Evolutionary conservation across 1,140 invertebrate genomes (phyloP), one percentile per base, ranked within the genome.

Genomic region (Cydia splendana): DNA sequence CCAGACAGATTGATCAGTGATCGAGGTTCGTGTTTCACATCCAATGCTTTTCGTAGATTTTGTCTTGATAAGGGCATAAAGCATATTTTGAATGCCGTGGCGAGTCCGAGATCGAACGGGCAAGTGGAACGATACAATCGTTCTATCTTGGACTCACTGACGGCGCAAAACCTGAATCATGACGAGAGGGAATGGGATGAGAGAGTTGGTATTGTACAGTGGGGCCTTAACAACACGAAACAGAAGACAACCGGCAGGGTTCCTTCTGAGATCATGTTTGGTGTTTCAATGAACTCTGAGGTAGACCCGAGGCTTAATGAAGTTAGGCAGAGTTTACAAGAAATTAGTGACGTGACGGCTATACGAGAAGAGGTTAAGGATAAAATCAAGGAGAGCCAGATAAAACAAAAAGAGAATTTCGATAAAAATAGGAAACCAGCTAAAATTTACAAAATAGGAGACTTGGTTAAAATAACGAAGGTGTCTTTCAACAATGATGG

Each of bases 111-210:
- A 45, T 71, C 76, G 9, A 77, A 77, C 57, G 76, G 76, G 4
- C 76, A 77, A 20, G 73, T 77, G 20, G 76, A 77, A 45, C 48
- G 76, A n/a, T 77, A 77, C n/a, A 77, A 77, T 42, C 69, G 76
- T 45, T 65, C 73, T 12, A 74, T 77, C 48, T 48, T 77, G 42
- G 51, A 30, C 9, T 75, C 76, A 6, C 57, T 77, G 18, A 42
- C 76, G 18, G 76, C 76, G 7, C 48, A 74, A 5, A 74, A 51
- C 28, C 38, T 48, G 18, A 69, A 69, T 34, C 20, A 57, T 12
- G 24, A 24, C 24, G 24, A 24, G 24, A 24, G 24, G 24, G 24
- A 24, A 24, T 24, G 24, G 24, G 24, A 24, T 24, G 24, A 24
- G 24, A 24, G 24, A 24, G 24, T 24, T 24, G 24, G 24, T 24